Conservation (phyloP, 2,797 vertebrate species). For the Megaceryle alcyon region DNA sequence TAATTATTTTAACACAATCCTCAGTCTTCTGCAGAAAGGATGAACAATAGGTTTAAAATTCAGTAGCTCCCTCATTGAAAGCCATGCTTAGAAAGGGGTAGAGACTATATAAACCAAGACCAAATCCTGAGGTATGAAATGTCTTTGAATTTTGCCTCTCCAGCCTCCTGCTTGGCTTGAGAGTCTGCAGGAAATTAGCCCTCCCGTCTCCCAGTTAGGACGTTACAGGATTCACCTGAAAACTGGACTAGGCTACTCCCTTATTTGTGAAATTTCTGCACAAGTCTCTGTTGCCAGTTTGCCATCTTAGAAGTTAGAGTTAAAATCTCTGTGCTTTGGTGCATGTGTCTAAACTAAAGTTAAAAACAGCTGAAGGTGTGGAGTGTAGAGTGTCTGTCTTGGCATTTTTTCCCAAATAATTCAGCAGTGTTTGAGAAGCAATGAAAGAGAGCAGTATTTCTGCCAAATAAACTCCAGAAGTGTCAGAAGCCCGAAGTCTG, state of each 20-base stretch:
- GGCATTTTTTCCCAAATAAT: neutral
- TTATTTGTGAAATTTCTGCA: too few species aligned
- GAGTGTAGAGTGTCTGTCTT: neutral
- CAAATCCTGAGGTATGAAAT: neutral
- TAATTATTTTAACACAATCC: neutral
- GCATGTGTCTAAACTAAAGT: neutral
- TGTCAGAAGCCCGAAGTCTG: neutral
- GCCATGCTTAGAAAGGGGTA: neutral
- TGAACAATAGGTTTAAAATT: neutral
- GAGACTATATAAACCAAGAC: neutral
- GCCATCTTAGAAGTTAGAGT: neutral
- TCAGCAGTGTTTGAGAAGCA: neutral
- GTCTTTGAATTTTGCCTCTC: neutral
- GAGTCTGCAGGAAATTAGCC: neutral
- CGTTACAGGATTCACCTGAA: too few species aligned
- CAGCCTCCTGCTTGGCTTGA: neutral
- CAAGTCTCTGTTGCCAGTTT: neutral
- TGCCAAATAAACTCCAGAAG: neutral
- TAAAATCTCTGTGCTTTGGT: neutral
- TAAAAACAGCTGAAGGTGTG: neutral
- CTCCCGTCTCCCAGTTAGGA: neutral
- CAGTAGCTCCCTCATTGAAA: neutral
- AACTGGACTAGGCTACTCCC: too few species aligned
- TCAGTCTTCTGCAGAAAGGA: neutral
- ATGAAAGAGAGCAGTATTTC: neutral